Base-by-base conservation (phyloP, 2,888 invertebrate genomes). In the Proisotoma minuta region DNA sequence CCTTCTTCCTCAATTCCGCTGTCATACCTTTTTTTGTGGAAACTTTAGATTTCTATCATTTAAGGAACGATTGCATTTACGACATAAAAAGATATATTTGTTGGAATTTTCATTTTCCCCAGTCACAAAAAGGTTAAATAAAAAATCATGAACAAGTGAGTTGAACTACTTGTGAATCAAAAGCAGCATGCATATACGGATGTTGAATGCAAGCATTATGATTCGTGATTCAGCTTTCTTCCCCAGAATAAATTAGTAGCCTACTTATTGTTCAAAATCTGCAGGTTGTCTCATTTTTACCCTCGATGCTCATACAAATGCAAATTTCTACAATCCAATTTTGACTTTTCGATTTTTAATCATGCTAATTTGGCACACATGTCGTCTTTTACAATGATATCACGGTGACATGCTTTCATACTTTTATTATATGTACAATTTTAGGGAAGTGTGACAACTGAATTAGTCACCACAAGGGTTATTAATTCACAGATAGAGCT, bases 341-440 rank as follows among this genome's bases (percentile, higher is more conserved):
- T 60, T 60, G 54, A 64, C 26, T 59, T 61, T 29, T 52, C 47
- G 57, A 59, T 59, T 64, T 66, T 66, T 68, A 63, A 63, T 66
- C 63, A 57, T 22, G 54, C 63, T 70, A 68, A 70, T 66, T 64
- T 66, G 62, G 57, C 68, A 63, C 70, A 70, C 66, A 70, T 70
- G 70, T 68, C 66, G 51, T 49, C 26, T 12, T 54, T 39, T 39
- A 4, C 18, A 3, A 18, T 24, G 3, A 20, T 39, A 34, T 22
- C 39, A 34, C 39, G 34, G 39, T 39, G 40, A 22, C 22, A 34
- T 34, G 5, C 26, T 29, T 49, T 49, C 3, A 22, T 22, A 23
- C 23, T 22, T 22, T 5, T 4, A 22, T 49, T 15, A 22, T 49
- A n/a, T n/a, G n/a, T n/a, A n/a, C n/a, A n/a, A n/a, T n/a, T n/a